Percentiles rank a stretch among this genome's conserved stretches.
These are phyloP conservation scores for Aegithalos caudatus DNA, from an alignment of 2,113 vertebrate species.

Conservation along the genomic window DNA sequence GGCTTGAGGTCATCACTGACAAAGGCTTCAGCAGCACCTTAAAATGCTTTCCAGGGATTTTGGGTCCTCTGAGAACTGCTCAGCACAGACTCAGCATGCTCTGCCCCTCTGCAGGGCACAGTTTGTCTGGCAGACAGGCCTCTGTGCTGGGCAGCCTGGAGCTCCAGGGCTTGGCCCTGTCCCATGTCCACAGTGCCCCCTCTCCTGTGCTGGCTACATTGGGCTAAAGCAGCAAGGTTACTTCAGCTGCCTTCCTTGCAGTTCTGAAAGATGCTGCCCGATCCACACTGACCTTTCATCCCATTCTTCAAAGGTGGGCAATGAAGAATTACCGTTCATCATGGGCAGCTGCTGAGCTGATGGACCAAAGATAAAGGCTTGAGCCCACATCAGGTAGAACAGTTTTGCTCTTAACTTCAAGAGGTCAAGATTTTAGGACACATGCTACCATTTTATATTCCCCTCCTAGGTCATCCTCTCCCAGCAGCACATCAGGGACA, in stretches of 20 bases:
- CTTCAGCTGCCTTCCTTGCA: neutral
- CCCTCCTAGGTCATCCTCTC: neutral
- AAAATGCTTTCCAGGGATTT: neutral
- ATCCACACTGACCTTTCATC: neutral
- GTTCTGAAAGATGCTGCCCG: neutral
- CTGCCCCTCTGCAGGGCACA: neutral
- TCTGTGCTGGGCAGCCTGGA: neutral
- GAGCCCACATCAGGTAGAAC: neutral
- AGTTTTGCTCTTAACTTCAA: conserved; percentile 1
- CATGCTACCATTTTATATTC: neutral
- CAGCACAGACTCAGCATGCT: neutral
- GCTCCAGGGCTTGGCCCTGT: neutral
- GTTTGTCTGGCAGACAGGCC: no score
- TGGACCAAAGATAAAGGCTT: neutral
- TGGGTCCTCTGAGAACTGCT: neutral
- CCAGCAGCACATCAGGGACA: neutral
- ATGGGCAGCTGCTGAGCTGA: neutral
- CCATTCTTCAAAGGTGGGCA: neutral
- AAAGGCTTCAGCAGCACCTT: neutral
- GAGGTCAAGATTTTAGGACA: neutral
- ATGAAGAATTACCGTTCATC: neutral
- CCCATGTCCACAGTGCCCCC: accelerated
- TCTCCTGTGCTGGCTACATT: neutral
- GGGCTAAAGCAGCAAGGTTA: neutral
- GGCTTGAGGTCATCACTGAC: neutral